These are phyloP conservation scores for Zoanthus gigantus DNA, from an alignment of 92 coral and sea anemone genomes.

Conservation along the genomic window DNA sequence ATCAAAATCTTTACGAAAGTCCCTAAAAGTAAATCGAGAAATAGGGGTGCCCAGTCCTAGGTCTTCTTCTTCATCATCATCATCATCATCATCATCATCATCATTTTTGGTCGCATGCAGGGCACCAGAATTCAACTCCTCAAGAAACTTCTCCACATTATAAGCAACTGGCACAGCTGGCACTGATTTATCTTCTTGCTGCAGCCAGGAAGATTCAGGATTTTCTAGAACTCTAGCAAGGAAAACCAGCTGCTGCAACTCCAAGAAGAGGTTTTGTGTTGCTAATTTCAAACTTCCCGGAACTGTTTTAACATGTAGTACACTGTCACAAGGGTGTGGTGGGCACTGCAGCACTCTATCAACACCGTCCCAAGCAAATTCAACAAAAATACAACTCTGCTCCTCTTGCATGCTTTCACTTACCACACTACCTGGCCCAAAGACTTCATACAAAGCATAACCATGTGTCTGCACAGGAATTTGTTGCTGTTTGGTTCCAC, in stretches of 20 bases:
- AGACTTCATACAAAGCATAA: conserved; percentile 82
- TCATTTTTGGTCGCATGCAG: conserved; percentile 52
- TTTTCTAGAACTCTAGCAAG: conserved; percentile 57
- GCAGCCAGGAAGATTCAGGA: conserved; percentile 65
- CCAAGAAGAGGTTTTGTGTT: conserved; percentile 67
- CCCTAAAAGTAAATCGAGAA: conserved; percentile 67
- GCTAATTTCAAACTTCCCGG: conserved; percentile 87
- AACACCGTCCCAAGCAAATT: conserved; percentile 93
- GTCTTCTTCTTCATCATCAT: conserved; percentile 48
- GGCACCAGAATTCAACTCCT: conserved; percentile 71
- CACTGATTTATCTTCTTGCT: conserved; percentile 41
- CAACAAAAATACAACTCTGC: conserved; percentile 82
- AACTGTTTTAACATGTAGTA: conserved; percentile 79
- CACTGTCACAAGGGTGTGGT: conserved; percentile 89
- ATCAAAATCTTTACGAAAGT: conserved; percentile 91
- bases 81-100: conserved; percentile 56
- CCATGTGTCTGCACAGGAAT: conserved; percentile 74
- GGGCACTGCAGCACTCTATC: conserved; percentile 80
- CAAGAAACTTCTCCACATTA: conserved; percentile 76
- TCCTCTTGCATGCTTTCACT: conserved; percentile 53
- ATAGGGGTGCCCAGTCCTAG: conserved; percentile 62
- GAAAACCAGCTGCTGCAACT: conserved; percentile 62
- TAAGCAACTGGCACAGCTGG: conserved; percentile 43
- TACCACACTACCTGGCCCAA: conserved; percentile 66
- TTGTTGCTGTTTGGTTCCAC: conserved; percentile 9